Conservation (phyloP, 1,140 invertebrate genomes). For the Gyrodactylus bullatarudis region DNA sequence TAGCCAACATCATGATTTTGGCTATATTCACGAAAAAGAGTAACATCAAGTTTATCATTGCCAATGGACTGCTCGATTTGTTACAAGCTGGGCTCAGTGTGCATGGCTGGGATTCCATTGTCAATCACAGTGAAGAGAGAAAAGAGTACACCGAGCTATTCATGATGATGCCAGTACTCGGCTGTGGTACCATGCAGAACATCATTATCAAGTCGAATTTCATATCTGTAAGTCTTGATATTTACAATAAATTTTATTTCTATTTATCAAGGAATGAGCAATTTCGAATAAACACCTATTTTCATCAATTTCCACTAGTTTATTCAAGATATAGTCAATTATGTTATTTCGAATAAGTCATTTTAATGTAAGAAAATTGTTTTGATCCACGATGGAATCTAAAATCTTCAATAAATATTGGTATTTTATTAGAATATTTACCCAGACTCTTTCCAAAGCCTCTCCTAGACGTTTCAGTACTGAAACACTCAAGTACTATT, state of each 20-base stretch:
- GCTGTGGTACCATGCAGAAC: background rate
- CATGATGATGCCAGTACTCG: background rate
- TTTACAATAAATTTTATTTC: too few species aligned
- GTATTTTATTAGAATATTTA: too few species aligned
- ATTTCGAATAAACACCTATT: background rate
- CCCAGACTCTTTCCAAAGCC: too few species aligned
- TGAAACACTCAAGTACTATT: too few species aligned
- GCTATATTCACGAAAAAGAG: background rate
- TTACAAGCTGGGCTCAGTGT: background rate
- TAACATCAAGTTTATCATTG: background rate
- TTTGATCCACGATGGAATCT: background rate
- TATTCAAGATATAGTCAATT: background rate
- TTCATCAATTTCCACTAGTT: background rate
- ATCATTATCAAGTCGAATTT: background rate
- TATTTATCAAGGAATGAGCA: background rate
- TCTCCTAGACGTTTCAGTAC: too few species aligned
- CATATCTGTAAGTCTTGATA: background rate
- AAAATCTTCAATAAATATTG: background rate
- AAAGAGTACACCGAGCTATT: background rate
- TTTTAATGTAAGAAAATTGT: background rate
- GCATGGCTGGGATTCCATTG: background rate
- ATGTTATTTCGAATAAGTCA: background rate
- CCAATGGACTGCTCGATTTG: background rate
- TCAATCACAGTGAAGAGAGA: background rate
- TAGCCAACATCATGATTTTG: background rate